Evolutionary conservation across 2,113 vertebrate species (phyloP).

Genomic region (Apteryx owenii): DNA sequence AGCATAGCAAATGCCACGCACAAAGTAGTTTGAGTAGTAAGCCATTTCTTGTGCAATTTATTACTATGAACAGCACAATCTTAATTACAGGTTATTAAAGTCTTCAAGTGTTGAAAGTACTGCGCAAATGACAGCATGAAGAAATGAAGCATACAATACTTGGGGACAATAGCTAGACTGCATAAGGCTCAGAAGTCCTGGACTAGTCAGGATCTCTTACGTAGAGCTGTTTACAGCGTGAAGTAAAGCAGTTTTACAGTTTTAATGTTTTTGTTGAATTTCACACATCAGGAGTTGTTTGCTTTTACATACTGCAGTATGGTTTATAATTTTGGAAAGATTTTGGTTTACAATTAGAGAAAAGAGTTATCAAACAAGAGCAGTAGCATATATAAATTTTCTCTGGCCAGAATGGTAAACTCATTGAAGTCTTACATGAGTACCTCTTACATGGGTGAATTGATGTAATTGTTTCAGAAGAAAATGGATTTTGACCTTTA

Average conservation of each 20-base stretch:
- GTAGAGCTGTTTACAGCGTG: rapidly evolving
- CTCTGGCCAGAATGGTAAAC: background rate
- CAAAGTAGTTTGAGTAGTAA: background rate
- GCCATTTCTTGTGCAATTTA: conserved; percentile 66
- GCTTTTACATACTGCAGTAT: background rate
- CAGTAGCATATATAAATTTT: background rate
- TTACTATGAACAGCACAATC: background rate
- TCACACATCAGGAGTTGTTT: background rate
- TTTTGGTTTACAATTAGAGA: background rate
- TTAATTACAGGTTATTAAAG: background rate
- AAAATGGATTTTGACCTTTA: background rate
- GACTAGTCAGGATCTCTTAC: background rate
- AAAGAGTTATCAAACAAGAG: background rate
- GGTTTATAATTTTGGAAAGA: no score
- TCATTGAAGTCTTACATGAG: rapidly evolving
- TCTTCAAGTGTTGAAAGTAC: conserved; percentile 58
- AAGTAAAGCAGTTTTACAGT: background rate
- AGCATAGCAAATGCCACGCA: rapidly evolving
- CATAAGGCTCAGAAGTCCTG: background rate
- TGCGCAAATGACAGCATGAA: background rate
- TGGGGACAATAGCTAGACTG: rapidly evolving
- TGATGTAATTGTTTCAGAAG: rapidly evolving
- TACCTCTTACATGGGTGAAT: background rate
- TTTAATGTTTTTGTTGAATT: background rate
- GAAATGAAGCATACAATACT: background rate